Evolutionary conservation across 2,797 vertebrate genomes (phyloP).

Genomic region (Muscicapa striata): DNA sequence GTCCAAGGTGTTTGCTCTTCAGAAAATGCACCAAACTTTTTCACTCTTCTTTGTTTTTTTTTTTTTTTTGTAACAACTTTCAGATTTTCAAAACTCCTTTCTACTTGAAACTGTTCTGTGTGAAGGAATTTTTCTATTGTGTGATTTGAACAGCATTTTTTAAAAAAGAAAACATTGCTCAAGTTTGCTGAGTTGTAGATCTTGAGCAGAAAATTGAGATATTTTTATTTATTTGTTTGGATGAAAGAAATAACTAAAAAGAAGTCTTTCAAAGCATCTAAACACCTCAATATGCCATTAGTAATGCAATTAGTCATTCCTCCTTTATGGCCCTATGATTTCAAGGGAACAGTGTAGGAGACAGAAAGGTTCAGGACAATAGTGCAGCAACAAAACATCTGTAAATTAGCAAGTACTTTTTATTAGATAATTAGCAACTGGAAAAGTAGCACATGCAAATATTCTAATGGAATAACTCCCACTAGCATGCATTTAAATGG

Average conservation of each 20-base stretch:
- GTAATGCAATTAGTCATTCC: not conserved
- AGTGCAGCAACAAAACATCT: not conserved
- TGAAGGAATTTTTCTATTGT: not conserved
- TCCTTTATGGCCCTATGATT: not conserved
- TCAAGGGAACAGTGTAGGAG: not conserved
- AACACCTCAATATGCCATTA: not conserved
- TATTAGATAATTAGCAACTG: constrained; percentile 34
- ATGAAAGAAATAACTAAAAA: not conserved
- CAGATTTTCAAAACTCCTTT: not conserved
- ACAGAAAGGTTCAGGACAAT: not conserved
- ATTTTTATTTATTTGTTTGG: not conserved
- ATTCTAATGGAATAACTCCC: constrained; percentile 21
- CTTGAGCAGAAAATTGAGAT: not conserved
- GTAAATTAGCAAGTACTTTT: constrained; percentile 18
- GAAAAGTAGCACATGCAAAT: constrained; percentile 25
- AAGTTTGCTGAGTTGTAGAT: not conserved
- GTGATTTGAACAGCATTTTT: not conserved
- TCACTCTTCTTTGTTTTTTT: not conserved
- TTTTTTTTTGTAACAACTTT: not conserved
- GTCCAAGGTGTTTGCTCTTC: not conserved
- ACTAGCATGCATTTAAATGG: constrained; percentile 6
- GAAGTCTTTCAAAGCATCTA: not conserved
- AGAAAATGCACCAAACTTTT: not conserved
- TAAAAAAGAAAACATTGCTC: not conserved
- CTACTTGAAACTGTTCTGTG: not conserved